Evolutionary conservation across 1,140 invertebrate species (phyloP), one percentile per base, ranked within the genome.

Genomic region (Halyomorpha halys): DNA sequence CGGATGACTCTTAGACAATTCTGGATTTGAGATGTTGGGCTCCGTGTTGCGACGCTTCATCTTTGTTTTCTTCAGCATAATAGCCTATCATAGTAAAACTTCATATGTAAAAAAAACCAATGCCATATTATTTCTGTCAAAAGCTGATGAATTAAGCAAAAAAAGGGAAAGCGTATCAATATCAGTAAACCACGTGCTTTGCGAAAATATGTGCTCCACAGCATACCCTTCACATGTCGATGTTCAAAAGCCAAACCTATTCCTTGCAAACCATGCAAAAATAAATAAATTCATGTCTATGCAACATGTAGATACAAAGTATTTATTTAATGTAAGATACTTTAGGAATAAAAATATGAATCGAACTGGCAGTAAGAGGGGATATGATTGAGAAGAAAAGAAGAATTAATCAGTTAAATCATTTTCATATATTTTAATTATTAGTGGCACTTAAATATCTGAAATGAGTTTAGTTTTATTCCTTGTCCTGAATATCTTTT

Each of bases 21-120:
- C 47, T 18, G 47, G 47, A n/a, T 49, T 23, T 70, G 82, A 79
- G 74, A 89, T 86, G 73, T 86, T 85, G 70, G 86, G 86, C 80
- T 90, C 87, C 68, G 90, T 92, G 77, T 91, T 89, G 70, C 90
- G 84, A 73, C 90, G 81, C 81, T 70, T 70, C 60, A 69, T 69
- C 66, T 71, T 71, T 45, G 54, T 69, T 85, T 82, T 79, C 75
- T 86, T 86, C 74, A 87, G 75, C 81, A 84, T 84, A 68, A 80
- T 82, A 66, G 81, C 81, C 81, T 83, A 74, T 68, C 68, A 62
- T 45, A 62, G 44, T 34, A 69, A 16, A 67, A 44, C 63, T 23
- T 54, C 11, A 39, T 39, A n/a, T 19, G 47, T 49, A 19, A 16
- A 30, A 30, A 30, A 30, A 64, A 21, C 16, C 16, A 15, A 18